phyloP scores from a whole-genome alignment of 2,888 invertebrate species.

The Timema cristinae region DNA sequence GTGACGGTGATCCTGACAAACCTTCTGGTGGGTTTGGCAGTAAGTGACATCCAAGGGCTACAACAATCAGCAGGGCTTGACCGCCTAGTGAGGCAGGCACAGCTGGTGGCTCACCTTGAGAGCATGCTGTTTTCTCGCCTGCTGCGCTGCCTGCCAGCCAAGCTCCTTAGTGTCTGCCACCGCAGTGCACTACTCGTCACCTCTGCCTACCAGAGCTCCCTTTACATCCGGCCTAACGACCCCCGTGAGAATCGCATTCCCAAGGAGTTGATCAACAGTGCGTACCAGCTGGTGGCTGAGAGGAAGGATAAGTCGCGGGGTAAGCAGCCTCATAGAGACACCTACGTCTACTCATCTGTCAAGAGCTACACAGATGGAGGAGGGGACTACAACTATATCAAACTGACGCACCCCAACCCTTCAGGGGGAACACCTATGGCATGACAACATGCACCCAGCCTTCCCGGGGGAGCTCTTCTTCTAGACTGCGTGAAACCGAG shows the following conservation, averaged over 20 bases:
- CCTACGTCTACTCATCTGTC: not conserved
- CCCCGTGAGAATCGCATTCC: constrained; percentile 74
- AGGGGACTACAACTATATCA: constrained; percentile 12
- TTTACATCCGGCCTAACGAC: constrained; percentile 77
- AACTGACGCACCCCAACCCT: constrained; percentile 4
- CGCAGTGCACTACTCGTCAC: constrained; percentile 71
- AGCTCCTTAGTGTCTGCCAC: constrained; percentile 61
- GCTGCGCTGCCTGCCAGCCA: constrained; percentile 54
- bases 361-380: not conserved
- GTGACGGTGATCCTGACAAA: constrained; percentile 81
- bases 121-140: constrained; percentile 76
- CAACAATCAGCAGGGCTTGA: constrained; percentile 62
- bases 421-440: too few species aligned
- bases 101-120: constrained; percentile 76
- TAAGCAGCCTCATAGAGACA: constrained; percentile 43
- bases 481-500: not conserved
- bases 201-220: constrained; percentile 65
- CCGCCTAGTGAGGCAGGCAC: constrained; percentile 74
- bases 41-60: constrained; percentile 70
- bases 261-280: constrained; percentile 66
- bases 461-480: too few species aligned
- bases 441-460: too few species aligned
- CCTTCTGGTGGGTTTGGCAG: constrained; percentile 77
- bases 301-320: constrained; percentile 48
- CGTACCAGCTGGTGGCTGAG: constrained; percentile 71